These are phyloP conservation scores for Cheirogaleus medius DNA, from an alignment of 2,113 vertebrate species.

Conservation along the genomic window DNA sequence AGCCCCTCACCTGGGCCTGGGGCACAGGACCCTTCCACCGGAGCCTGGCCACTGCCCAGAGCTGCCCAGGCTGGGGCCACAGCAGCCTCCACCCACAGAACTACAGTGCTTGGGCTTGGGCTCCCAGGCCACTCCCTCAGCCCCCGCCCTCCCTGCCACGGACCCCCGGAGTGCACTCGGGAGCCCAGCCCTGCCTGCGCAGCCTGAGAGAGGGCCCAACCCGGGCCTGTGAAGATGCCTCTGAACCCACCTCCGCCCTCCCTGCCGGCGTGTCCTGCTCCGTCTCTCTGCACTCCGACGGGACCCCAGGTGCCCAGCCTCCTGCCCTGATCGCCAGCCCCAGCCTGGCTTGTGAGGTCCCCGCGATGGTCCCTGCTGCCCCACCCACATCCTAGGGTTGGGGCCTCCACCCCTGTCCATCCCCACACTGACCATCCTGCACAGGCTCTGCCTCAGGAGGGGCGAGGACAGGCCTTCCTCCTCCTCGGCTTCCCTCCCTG, in stretches of 20 bases:
- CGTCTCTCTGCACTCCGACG: rapidly evolving
- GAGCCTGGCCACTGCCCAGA: neutral
- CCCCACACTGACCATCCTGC: rapidly evolving
- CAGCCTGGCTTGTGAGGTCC: neutral
- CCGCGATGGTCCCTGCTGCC: rapidly evolving
- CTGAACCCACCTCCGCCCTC: neutral
- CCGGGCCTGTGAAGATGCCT: neutral
- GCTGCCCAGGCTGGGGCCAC: neutral
- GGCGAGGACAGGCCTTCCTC: neutral
- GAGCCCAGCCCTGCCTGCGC: neutral
- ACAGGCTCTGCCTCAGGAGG: neutral
- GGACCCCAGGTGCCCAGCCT: neutral
- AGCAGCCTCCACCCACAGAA: neutral
- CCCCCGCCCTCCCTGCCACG: neutral
- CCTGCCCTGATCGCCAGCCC: neutral
- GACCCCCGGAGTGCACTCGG: rapidly evolving
- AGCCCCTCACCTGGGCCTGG: neutral
- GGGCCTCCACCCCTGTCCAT: neutral
- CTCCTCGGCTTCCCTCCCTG: too few species aligned
- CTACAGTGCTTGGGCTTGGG: neutral
- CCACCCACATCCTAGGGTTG: neutral
- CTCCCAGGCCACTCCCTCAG: neutral
- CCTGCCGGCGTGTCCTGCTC: neutral
- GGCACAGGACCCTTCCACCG: neutral
- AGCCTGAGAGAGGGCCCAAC: neutral